A percentile compares a stretch with the other conserved stretches of the same genome.
phyloP scores from a whole-genome alignment of 2,797 vertebrate genomes.

The Dermochelys coriacea region DNA sequence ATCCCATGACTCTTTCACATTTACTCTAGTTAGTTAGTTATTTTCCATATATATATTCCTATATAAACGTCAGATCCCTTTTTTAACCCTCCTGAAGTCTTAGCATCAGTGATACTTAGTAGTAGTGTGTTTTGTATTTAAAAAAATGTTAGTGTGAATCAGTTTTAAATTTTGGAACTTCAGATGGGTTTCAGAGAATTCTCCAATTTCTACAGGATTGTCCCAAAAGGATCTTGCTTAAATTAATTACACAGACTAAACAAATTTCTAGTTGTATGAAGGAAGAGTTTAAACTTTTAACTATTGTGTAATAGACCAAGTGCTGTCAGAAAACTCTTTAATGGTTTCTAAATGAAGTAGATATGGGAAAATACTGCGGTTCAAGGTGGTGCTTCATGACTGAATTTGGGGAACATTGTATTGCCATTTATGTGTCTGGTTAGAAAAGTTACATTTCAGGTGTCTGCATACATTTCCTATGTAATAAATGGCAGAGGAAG shows the following conservation, averaged over 20 bases:
- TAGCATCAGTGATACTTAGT: not conserved
- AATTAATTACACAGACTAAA: not conserved
- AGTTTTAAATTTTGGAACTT: not conserved
- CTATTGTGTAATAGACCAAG: not conserved
- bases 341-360: not conserved
- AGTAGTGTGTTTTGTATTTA: not conserved
- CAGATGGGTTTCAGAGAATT: not conserved
- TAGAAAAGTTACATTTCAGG: slow-evolving; percentile 13
- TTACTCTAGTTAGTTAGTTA: accelerated
- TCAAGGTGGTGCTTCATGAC: not conserved
- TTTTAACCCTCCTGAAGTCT: not conserved
- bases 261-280: slow-evolving; percentile 18
- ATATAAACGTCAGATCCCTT: not conserved
- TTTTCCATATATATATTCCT: not conserved
- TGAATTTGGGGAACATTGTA: not conserved
- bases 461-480: not conserved
- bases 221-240: not conserved
- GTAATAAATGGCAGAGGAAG: not conserved
- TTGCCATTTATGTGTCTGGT: not conserved
- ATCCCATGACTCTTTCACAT: not conserved
- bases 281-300: slow-evolving; percentile 14
- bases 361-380: not conserved
- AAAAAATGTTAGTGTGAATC: not conserved
- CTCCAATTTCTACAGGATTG: not conserved
- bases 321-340: slow-evolving; percentile 16